Base-by-base conservation (phyloP, 2,113 vertebrate species). In the Callocephalon fimbriatum region DNA sequence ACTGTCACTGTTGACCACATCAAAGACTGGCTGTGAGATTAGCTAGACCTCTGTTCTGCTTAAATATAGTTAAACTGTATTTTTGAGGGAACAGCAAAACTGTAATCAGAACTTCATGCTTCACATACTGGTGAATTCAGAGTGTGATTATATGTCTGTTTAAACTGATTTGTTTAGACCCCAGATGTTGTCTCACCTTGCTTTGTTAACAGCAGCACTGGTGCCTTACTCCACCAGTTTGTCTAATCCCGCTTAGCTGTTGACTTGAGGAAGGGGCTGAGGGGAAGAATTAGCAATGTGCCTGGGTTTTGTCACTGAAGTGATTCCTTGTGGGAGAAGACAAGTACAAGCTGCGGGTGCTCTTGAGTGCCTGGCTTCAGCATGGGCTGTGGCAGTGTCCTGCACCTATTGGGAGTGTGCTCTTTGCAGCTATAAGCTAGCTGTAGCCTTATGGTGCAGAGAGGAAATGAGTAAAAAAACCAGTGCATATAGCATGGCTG, bases 1-100 rank as follows among this genome's bases (percentile, higher is more conserved):
- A n/a, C 29, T 53, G 37, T 37, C 27, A 35, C 42, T 0, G 0
- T 58, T 61, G 32, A 15, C 6, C 3, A 19, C 18, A 27, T 70
- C 32, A 44, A 47, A 90, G 44, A 54, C 2, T 7, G 29, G 10
- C 17, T 85, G 32, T 62, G n/a, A 48, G 31, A 29, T 74, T 38
- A 78, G 20, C 13, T 71, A 48, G 27, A 44, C 42, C 25, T 58
- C 56, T 70, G 8, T 21, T 89, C 31, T 92, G 15, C 32, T 48
- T 78, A 32, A 50, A 32, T 58, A 18, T 7, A 44, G 27, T 58
- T 37, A 62, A 72, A 10, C 25, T 88, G 63, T 50, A 45, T 59
- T 12, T 63, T 17, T 44, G 31, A 53, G 7, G 13, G 11, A 79
- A 20, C 13, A 83, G 26, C 54, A 83, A 35, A 65, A 45, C 10